Evolutionary conservation across 2,113 vertebrate species (phyloP).

Genomic region (Archilochus colubris): DNA sequence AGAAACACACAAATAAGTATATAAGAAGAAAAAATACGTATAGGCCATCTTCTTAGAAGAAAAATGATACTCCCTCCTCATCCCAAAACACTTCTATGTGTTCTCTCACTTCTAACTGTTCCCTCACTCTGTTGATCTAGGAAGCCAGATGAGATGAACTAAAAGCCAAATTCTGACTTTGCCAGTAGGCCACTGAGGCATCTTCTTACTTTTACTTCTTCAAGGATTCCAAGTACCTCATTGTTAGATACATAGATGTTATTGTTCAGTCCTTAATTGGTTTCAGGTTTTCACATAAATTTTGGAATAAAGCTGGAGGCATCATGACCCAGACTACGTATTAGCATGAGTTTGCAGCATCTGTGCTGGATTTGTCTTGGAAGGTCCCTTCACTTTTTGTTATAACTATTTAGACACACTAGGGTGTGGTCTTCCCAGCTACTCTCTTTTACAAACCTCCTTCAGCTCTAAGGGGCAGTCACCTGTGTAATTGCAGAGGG

Average conservation of each 20-base stretch:
- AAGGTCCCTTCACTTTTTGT: background rate
- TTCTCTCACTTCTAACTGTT: background rate
- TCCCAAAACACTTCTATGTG: background rate
- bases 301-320: slow-evolving; percentile 57
- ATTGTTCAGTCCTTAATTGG: slow-evolving; percentile 42
- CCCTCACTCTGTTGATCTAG: background rate
- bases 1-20: background rate
- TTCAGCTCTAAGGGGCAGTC: background rate
- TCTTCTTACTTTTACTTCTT: background rate
- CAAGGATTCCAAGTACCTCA: background rate
- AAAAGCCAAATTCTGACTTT: background rate
- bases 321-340: background rate
- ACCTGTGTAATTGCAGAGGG: background rate
- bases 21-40: background rate
- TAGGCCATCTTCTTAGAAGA: background rate
- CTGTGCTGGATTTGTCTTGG: slow-evolving; percentile 44
- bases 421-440: background rate
- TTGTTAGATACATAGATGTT: slow-evolving; percentile 36
- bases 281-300: slow-evolving; percentile 51
- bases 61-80: background rate
- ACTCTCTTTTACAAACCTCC: background rate
- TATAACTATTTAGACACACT: background rate
- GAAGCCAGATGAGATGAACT: background rate
- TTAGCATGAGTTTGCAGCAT: slow-evolving; percentile 1
- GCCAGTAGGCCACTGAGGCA: background rate